A percentile compares a stretch with the other conserved stretches of the same genome.
These are phyloP conservation scores for Chalcis sispes DNA, from an alignment of 2,888 invertebrate species.

Conservation along the genomic window DNA sequence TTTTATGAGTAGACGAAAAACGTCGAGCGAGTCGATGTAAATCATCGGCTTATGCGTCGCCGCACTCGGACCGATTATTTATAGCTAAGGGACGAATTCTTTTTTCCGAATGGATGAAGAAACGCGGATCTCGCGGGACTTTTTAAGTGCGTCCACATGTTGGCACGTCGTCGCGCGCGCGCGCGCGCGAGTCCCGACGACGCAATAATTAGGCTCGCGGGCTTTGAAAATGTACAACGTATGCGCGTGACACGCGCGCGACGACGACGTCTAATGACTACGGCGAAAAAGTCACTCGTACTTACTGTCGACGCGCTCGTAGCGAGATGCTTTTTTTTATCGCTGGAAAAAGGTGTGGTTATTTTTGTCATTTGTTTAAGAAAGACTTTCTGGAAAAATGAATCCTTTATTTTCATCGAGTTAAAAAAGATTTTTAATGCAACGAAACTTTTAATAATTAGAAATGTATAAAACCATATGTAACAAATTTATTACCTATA, in stretches of 20 bases:
- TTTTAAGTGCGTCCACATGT: conserved; percentile 55
- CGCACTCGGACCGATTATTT: conserved; percentile 63
- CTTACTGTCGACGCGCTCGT: neutral
- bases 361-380: neutral
- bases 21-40: conserved; percentile 35
- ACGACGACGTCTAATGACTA: conserved; percentile 27
- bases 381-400: too few relatives aligned
- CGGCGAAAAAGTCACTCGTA: conserved; percentile 32
- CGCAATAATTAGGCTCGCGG: too few relatives aligned
- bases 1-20: too few relatives aligned
- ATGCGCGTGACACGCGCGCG: conserved; percentile 14
- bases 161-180: conserved; percentile 19
- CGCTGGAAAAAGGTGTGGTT: neutral
- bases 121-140: neutral
- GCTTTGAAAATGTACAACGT: conserved; percentile 15
- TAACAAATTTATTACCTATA: too few relatives aligned
- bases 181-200: neutral
- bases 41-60: conserved; percentile 58
- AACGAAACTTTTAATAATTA: too few relatives aligned
- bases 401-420: too few relatives aligned
- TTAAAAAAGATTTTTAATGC: too few relatives aligned
- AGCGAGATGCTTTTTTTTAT: conserved; percentile 36
- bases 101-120: conserved; percentile 53
- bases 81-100: conserved; percentile 66
- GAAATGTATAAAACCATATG: too few relatives aligned